These are phyloP conservation scores for Erebia aethiops DNA, from an alignment of 2,888 invertebrate species.

Conservation along the genomic window DNA sequence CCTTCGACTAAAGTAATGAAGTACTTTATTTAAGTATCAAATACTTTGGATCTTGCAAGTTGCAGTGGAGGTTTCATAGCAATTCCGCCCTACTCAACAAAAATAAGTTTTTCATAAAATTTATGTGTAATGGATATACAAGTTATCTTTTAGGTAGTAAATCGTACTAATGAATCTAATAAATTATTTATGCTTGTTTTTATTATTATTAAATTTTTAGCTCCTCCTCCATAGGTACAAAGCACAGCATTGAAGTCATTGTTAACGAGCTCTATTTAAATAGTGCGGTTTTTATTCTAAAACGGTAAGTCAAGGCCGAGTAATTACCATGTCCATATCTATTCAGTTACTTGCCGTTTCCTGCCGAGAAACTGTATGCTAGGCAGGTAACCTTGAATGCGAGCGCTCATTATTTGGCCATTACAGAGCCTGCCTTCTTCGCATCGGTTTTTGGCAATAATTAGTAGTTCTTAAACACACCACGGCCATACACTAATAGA, in stretches of 20 bases:
- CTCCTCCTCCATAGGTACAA: background rate
- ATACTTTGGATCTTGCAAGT: too few species aligned
- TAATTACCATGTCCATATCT: conserved; percentile 79
- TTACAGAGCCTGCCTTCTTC: conserved; percentile 70
- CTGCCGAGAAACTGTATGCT: conserved; percentile 67
- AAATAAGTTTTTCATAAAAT: too few species aligned
- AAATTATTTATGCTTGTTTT: background rate
- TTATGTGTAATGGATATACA: too few species aligned
- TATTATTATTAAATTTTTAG: background rate
- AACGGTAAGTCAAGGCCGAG: conserved; percentile 79
- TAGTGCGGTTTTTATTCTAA: conserved; percentile 73
- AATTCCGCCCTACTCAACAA: too few species aligned
- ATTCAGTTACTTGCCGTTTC: conserved; percentile 74
- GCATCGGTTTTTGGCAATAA: conserved; percentile 65
- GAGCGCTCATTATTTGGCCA: conserved; percentile 75
- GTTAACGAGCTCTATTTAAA: conserved; percentile 61
- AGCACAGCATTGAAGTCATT: conserved; percentile 46
- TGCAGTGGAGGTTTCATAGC: too few species aligned
- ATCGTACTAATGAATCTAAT: too few species aligned
- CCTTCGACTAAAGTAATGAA: too few species aligned
- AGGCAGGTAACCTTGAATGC: conserved; percentile 63
- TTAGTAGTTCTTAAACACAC: conserved; percentile 47
- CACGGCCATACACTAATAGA: conserved; percentile 7
- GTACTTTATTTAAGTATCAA: too few species aligned
- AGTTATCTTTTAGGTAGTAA: too few species aligned